Base-by-base conservation (phyloP, 64 coral and sea anemone species). In the Astreopora myriophthalma region DNA sequence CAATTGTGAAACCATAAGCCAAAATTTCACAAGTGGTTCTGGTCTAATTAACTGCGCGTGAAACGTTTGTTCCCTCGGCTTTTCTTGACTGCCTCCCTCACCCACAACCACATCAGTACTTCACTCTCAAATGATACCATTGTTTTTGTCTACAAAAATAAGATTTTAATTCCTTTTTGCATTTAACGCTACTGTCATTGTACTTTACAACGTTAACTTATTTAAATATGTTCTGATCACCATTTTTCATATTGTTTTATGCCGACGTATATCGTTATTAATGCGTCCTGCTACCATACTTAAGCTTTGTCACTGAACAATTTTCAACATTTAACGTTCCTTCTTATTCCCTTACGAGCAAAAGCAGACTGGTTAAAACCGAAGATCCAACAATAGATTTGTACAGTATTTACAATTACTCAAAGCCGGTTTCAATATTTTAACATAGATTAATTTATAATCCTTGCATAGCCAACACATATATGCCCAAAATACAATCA, bases 381-480 rank as follows among this genome's bases (percentile, higher is more conserved):
- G 22, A 35, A 38, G 34, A 25, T 30, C 24, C 2, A 26, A 3
- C 17, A 35, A 82, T 38, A 23, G 20, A 63, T 83, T 37, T 83
- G 14, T 73, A 83, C 52, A 83, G 22, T 83, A 83, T 83, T 65
- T 65, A 83, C 57, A 83, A 83, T 58, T 80, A 22, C 13, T 31
- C 33, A 64, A 37, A 37, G 30, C 20, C 19, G 14, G n/a, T 37
- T 81, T 64, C 64, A 83, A 36, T 36, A 36, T 23, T 37, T 83
- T 37, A 19, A 61, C 34, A 23, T 73, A 73, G 33, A 65, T 83
- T 25, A 33, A 39, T 35, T 64, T 23, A 6, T n/a, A 83, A 63
- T 64, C 52, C 52, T 34, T 65, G n/a, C 6, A 63, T 63, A 14
- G 26, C 34, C 79, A 83, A 36, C 57, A 22, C 29, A 22, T 80